These are phyloP conservation scores for Monochamus saltuarius DNA, from an alignment of 1,140 invertebrate genomes.

Conservation along the genomic window DNA sequence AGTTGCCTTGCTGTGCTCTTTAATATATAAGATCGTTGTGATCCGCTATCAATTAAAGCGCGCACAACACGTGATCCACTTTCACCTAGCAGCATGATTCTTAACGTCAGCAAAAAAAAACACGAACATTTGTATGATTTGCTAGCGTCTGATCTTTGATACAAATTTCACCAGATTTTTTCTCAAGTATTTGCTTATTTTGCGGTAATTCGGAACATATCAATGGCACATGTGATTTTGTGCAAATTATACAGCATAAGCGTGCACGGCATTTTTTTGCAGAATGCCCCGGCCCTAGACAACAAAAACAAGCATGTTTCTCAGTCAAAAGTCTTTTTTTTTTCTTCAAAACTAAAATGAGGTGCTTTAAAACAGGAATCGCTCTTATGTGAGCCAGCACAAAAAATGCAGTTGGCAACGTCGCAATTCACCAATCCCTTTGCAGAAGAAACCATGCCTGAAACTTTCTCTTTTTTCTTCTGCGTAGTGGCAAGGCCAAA, in stretches of 20 bases:
- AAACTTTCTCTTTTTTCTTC: too few species aligned
- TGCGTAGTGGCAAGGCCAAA: slow-evolving; percentile 10
- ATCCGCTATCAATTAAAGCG: slow-evolving; percentile 18
- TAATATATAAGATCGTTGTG: slow-evolving; percentile 13
- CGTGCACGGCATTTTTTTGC: not conserved
- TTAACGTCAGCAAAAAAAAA: slow-evolving; percentile 2
- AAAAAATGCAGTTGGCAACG: too few species aligned
- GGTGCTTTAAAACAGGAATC: not conserved
- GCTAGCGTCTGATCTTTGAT: not conserved
- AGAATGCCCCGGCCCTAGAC: not conserved
- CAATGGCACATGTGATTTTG: not conserved
- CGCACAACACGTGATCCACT: too few species aligned
- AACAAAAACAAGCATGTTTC: not conserved
- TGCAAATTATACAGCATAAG: not conserved
- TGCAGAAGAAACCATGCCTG: too few species aligned
- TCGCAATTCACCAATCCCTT: too few species aligned
- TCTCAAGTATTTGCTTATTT: too few species aligned
- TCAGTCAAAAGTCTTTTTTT: not conserved
- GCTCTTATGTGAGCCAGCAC: not conserved
- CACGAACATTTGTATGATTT: not conserved
- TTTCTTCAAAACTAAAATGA: not conserved
- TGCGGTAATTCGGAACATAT: not conserved
- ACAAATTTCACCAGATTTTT: too few species aligned
- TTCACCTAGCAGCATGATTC: too few species aligned
- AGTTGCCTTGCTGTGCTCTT: slow-evolving; percentile 7